Evolutionary conservation across 2,888 invertebrate species (phyloP), one percentile per base, ranked within the genome.

Genomic region (Aphodius granarius): DNA sequence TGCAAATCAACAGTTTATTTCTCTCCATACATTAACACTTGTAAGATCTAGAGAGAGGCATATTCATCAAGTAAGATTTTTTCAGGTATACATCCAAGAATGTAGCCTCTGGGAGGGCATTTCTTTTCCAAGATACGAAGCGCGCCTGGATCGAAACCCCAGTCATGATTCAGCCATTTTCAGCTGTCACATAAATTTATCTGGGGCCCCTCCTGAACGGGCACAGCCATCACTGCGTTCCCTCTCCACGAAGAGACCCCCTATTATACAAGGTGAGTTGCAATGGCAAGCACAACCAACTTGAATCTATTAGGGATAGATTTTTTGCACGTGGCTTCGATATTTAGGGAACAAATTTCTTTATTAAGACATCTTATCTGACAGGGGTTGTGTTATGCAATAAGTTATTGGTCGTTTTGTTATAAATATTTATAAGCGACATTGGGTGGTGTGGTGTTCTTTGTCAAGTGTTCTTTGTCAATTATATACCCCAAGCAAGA

Each of bases 171-270:
- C 80, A 79, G 80, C 81, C 82, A 80, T 80, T 78, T 79, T 78
- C 83, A 83, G 83, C 83, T 83, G 83, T 83, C 83, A 83, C 83
- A 83, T 83, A 83, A 81, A 79, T 83, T 83, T 82, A 80, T 78
- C 79, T 76, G 63, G 75, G 75, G 81, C 82, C 82, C 82, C 83
- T 81, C 83, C 82, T 80, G 79, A 71, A 21, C 74, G 18, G 43
- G 43, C 43, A 43, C 43, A 71, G 71, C 74, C 74, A 74, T 74
- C 70, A 43, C 74, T 71, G 74, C 65, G 65, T 71, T 74, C 71
- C 71, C 71, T 74, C 65, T 74, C 74, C 73, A 63, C 62, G 68
- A 18, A 68, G 66, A 66, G 71, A 74, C 71, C 74, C 74, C 73
- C 22, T 23, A 74, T 74, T 71, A 74, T 74, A 74, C 23, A 74